Conservation (phyloP, 2,888 invertebrate genomes). For the Chironomus tentans region DNA sequence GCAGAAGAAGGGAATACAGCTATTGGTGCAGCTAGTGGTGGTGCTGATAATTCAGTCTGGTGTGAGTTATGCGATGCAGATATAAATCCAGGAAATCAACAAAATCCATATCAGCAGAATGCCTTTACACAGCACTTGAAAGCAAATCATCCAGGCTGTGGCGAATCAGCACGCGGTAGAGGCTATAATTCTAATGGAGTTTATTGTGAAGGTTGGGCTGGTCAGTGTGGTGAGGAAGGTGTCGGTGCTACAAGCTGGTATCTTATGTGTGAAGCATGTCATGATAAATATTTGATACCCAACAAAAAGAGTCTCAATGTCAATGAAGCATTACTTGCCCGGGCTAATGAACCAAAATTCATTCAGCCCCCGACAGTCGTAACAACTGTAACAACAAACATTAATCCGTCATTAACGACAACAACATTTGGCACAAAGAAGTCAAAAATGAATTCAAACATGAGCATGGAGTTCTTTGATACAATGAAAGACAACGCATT, state of each 20-base stretch:
- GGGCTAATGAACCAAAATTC: constrained; percentile 32
- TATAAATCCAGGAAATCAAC: constrained; percentile 1
- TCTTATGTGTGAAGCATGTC: constrained; percentile 82
- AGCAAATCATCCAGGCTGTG: constrained; percentile 83
- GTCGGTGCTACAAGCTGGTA: constrained; percentile 78
- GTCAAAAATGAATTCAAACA: constrained; percentile 15
- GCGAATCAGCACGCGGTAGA: constrained; percentile 70
- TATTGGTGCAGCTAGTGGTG: neutral
- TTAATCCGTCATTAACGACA: neutral
- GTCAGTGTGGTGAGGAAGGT: constrained; percentile 80
- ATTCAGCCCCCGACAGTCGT: constrained; percentile 30
- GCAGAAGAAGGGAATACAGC: constrained; percentile 33
- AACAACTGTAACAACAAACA: neutral
- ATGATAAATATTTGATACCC: constrained; percentile 59
- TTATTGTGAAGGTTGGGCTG: constrained; percentile 82
- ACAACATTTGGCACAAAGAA: constrained; percentile 31
- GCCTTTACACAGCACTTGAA: constrained; percentile 91
- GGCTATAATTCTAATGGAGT: constrained; percentile 89
- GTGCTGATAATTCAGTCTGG: constrained; percentile 38
- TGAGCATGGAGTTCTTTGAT: constrained; percentile 42
- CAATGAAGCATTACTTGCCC: neutral
- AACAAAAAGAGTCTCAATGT: constrained; percentile 29
- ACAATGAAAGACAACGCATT: constrained; percentile 89
- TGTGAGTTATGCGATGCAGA: constrained; percentile 86
- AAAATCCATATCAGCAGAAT: constrained; percentile 31